phyloP scores from a whole-genome alignment of 2,113 vertebrate genomes.

The Nothobranchius furzeri region DNA sequence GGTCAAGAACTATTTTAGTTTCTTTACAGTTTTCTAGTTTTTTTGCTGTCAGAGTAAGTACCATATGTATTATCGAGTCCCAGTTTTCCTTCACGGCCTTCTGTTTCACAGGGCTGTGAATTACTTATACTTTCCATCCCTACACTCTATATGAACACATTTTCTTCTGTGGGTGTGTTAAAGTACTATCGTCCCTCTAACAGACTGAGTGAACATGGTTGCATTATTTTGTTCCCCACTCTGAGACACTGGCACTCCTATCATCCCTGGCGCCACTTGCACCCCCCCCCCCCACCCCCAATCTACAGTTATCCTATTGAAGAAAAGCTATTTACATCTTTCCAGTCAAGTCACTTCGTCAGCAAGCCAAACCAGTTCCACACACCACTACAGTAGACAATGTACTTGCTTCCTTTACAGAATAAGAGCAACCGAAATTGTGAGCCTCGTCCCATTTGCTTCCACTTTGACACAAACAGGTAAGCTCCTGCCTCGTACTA shows the following conservation, averaged over 20 bases:
- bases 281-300: slow-evolving; percentile 46
- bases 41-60: slow-evolving; percentile 13
- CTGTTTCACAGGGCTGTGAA: slow-evolving; percentile 65
- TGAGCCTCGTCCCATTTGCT: slow-evolving; percentile 28
- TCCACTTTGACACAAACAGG: slow-evolving; percentile 23
- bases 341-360: slow-evolving; percentile 67
- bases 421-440: slow-evolving; percentile 46
- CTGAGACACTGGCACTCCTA: slow-evolving; percentile 67
- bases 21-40: slow-evolving; percentile 10
- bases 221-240: slow-evolving; percentile 47
- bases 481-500: slow-evolving; percentile 17
- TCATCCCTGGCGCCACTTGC: slow-evolving; percentile 72
- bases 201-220: slow-evolving; percentile 53
- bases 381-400: slow-evolving; percentile 51
- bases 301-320: slow-evolving; percentile 76
- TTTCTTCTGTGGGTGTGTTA: slow-evolving; percentile 49
- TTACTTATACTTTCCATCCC: slow-evolving; percentile 68
- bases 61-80: slow-evolving; percentile 17
- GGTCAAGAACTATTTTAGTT: not conserved
- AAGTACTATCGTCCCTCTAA: slow-evolving; percentile 59
- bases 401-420: slow-evolving; percentile 56
- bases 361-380: slow-evolving; percentile 51
- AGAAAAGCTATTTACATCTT: slow-evolving; percentile 78
- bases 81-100: slow-evolving; percentile 37
- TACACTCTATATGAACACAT: slow-evolving; percentile 60